These are phyloP conservation scores for Gallinago nigripennis DNA, from an alignment of 2,797 vertebrate species.

Conservation along the genomic window DNA sequence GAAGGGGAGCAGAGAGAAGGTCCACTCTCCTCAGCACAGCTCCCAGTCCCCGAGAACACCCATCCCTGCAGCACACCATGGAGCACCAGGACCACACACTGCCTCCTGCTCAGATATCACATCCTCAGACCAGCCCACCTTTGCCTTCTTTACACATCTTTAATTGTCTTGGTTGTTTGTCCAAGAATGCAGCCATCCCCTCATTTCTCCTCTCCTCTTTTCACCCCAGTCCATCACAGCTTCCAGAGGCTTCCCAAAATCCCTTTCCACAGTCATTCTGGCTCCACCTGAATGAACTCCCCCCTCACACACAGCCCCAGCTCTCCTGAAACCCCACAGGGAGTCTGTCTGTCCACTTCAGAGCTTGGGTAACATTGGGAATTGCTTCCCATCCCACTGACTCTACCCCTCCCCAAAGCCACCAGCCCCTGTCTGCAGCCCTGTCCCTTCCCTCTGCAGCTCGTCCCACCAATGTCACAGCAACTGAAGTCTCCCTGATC, in stretches of 20 bases:
- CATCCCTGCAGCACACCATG: neutral
- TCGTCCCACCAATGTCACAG: neutral
- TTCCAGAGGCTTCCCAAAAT: neutral
- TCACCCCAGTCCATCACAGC: neutral
- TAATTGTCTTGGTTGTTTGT: neutral
- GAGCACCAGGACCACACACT: neutral
- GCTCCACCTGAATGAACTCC: neutral
- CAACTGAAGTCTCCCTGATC: neutral
- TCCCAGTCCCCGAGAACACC: neutral
- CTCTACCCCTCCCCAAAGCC: neutral
- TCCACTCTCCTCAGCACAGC: neutral
- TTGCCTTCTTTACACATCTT: accelerated
- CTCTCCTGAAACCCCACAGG: accelerated
- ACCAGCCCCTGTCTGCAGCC: accelerated
- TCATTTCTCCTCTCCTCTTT: no score
- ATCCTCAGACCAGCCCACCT: neutral
- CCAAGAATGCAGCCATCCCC: neutral
- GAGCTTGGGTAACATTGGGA: accelerated
- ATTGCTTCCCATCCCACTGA: neutral
- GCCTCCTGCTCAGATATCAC: neutral
- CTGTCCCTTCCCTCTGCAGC: neutral
- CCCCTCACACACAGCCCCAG: neutral
- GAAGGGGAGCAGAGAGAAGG: neutral
- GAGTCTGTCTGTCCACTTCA: neutral
- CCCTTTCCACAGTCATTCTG: no score